Evolutionary conservation across 2,888 invertebrate species (phyloP), one percentile per base, ranked within the genome.

Genomic region (Gortyna flavago): DNA sequence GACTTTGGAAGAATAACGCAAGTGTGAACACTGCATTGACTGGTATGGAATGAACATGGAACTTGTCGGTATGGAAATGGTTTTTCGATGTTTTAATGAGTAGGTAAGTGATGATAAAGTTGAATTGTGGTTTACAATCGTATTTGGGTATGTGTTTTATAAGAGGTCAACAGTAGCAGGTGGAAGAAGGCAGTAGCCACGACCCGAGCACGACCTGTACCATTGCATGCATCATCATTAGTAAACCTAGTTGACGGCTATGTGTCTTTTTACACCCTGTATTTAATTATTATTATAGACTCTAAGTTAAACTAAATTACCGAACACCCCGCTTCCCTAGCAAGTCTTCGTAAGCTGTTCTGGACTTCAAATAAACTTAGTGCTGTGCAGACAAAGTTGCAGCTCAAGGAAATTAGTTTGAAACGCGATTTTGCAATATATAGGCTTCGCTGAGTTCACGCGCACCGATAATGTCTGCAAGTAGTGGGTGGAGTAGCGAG

Each of bases 361-460:
- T 57, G 85, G 72, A 64, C 66, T 61, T 76, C 75, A 79, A 35
- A 80, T 84, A 79, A 77, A 67, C 65, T 86, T 79, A 76, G 66
- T 72, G 66, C 65, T 78, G 65, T 64, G 66, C 69, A 74, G 79
- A 48, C 75, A 68, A 87, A 88, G 82, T 87, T 88, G 32, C 35
- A 54, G 68, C 73, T 71, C 38, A 72, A 79, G 85, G 89, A 86
- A 87, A 89, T 87, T 89, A 86, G 83, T 86, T 88, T 48, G 59
- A 32, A 77, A 84, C 80, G 75, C 73, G 76, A 83, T 84, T 84
- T 74, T 38, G 73, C 70, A 64, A 77, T 71, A 72, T 75, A 38
- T 75, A 77, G 79, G 65, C 62, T 76, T 62, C 29, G 66, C 13
- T 65, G 54, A 71, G 68, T 51, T 35, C 70, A 65, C 57, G 72